A percentile compares a stretch with the other conserved stretches of the same genome.
Evolutionary conservation across 92 coral and sea anemone genomes (phyloP).

Genomic region (Phenganax subtilis): DNA sequence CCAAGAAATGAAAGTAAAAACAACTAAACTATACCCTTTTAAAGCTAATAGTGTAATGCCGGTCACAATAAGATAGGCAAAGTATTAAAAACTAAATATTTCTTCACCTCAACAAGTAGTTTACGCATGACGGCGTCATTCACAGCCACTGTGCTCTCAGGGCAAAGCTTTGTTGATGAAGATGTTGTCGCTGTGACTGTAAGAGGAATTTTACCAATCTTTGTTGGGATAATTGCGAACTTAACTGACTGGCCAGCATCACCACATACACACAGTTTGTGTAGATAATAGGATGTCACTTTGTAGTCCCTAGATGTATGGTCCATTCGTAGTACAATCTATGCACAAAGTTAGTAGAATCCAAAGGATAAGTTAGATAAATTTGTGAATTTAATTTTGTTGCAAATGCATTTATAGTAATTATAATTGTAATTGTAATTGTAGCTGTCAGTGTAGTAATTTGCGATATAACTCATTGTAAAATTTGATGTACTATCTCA

Average conservation of each 20-base stretch:
- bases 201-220: conserved; percentile 35
- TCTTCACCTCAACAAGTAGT: conserved; percentile 39
- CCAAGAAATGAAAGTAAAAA: too few relatives aligned
- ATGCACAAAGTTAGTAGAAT: background rate
- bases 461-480: too few relatives aligned
- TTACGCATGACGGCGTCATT: conserved; percentile 36
- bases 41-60: too few relatives aligned
- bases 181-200: conserved; percentile 32
- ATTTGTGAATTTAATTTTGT: too few relatives aligned
- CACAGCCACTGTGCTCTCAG: conserved; percentile 10
- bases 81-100: too few relatives aligned
- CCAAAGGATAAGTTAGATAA: background rate
- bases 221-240: conserved; percentile 35
- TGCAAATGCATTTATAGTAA: too few relatives aligned
- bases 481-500: too few relatives aligned
- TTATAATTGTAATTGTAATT: too few relatives aligned
- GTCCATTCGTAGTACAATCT: conserved; percentile 33
- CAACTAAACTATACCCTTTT: too few relatives aligned
- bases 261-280: conserved; percentile 29
- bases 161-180: conserved; percentile 9
- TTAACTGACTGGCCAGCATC: conserved; percentile 26
- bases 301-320: conserved; percentile 8
- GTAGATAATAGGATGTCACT: conserved; percentile 26
- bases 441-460: too few relatives aligned
- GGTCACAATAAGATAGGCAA: too few relatives aligned